Evolutionary conservation across 1,140 invertebrate genomes (phyloP).

Genomic region (Drosophila chauvacae): DNA sequence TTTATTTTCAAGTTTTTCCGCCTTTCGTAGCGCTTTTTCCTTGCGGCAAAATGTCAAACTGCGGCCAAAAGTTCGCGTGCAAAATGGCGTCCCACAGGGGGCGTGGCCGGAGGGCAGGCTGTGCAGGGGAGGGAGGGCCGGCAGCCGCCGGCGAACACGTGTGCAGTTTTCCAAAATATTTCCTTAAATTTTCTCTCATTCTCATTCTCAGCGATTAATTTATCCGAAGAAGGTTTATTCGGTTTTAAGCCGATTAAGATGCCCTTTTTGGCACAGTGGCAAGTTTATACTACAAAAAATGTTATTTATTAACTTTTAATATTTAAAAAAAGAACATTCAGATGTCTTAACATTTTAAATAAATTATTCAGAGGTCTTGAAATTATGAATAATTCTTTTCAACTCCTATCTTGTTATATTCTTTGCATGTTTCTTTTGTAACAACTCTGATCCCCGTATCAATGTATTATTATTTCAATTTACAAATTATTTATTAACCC

Average conservation of each 20-base stretch:
- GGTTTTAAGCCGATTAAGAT: constrained; percentile 27
- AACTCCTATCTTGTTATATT: background rate
- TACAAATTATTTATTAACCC: background rate
- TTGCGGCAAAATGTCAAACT: constrained; percentile 79
- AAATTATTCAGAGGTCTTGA: background rate
- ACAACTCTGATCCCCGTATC: background rate
- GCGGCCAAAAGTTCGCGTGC: constrained; percentile 75
- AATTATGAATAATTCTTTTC: background rate
- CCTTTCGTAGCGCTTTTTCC: constrained; percentile 45
- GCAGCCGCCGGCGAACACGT: constrained; percentile 34
- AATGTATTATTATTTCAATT: background rate
- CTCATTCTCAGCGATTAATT: constrained; percentile 58
- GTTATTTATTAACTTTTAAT: no score
- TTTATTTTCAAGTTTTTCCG: constrained; percentile 60
- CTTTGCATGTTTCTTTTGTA: background rate
- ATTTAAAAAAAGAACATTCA: no score
- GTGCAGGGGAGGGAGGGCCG: background rate
- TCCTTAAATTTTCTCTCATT: constrained; percentile 45
- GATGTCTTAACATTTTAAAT: no score
- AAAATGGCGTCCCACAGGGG: constrained; percentile 64
- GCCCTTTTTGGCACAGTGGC: constrained; percentile 1
- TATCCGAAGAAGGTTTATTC: constrained; percentile 20
- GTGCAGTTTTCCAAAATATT: constrained; percentile 62
- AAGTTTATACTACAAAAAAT: no score
- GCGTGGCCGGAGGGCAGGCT: background rate